A percentile compares a stretch with the other conserved stretches of the same genome.
Evolutionary conservation across 2,888 invertebrate genomes (phyloP).

Genomic region (Cepaea hortensis): DNA sequence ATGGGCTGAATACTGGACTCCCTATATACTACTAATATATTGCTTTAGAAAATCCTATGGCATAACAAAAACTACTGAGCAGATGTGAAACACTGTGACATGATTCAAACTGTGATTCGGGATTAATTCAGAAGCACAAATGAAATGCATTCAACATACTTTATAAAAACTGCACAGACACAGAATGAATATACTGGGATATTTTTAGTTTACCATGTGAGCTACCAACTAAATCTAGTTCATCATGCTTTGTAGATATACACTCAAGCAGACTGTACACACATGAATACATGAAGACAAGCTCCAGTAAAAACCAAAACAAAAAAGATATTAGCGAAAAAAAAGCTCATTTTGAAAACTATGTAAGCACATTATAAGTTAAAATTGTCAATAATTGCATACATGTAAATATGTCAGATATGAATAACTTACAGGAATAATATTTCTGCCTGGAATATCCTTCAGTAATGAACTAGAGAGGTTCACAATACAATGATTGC

Average conservation of each 20-base stretch:
- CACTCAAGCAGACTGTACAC: background rate
- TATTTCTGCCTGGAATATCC: too few relatives aligned
- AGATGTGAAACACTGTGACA: conserved; percentile 22
- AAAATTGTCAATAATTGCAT: too few relatives aligned
- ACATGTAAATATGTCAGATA: too few relatives aligned
- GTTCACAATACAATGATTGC: too few relatives aligned
- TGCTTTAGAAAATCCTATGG: too few relatives aligned
- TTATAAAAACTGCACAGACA: conserved; percentile 18
- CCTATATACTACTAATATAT: too few relatives aligned
- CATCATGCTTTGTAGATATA: conserved; percentile 9
- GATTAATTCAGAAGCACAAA: conserved; percentile 19
- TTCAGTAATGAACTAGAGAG: too few relatives aligned
- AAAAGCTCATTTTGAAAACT: too few relatives aligned
- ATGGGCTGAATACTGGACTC: too few relatives aligned
- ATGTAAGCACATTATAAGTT: too few relatives aligned
- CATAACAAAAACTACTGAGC: background rate
- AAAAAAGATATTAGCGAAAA: too few relatives aligned
- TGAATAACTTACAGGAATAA: too few relatives aligned
- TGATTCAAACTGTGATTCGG: background rate
- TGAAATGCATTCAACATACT: background rate
- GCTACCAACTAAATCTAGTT: background rate
- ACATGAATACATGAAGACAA: background rate
- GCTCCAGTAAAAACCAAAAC: background rate
- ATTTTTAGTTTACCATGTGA: conserved; percentile 1
- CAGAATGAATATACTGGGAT: conserved; percentile 10